Percentiles rank a stretch among this genome's conserved stretches.
These are phyloP conservation scores for Antechinus stuartii DNA, from an alignment of 2,113 vertebrate genomes.

Conservation along the genomic window DNA sequence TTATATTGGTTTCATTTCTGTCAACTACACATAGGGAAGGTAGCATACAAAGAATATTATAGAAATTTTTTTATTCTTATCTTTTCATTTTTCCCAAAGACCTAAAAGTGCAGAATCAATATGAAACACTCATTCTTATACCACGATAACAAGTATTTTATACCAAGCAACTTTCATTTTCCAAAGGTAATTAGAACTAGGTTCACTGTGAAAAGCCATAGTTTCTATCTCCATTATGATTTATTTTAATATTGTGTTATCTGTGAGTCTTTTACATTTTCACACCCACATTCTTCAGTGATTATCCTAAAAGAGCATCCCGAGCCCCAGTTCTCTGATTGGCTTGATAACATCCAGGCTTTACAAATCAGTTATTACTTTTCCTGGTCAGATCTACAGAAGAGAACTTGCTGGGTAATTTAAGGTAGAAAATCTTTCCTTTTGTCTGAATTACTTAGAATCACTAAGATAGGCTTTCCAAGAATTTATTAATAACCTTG, in stretches of 20 bases:
- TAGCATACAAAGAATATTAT: background rate
- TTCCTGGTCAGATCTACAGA: background rate
- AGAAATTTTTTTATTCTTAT: background rate
- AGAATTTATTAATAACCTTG: background rate
- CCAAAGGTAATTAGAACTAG: background rate
- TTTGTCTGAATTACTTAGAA: background rate
- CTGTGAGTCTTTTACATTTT: background rate
- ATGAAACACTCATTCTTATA: slow-evolving; percentile 14
- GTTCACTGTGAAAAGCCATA: background rate
- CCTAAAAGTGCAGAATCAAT: background rate
- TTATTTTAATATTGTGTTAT: background rate
- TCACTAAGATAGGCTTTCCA: background rate
- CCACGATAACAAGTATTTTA: background rate
- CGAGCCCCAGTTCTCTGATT: no score
- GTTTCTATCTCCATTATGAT: background rate
- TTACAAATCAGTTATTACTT: background rate
- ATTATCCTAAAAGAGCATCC: background rate
- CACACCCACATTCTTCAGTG: background rate
- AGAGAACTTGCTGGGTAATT: background rate
- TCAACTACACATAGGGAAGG: no score
- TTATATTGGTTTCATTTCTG: background rate
- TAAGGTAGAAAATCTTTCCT: background rate
- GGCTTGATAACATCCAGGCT: background rate
- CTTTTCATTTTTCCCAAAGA: background rate
- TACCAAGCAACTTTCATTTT: background rate